These are phyloP conservation scores for Eremobia ochroleuca DNA, from an alignment of 2,888 invertebrate species.

Conservation along the genomic window DNA sequence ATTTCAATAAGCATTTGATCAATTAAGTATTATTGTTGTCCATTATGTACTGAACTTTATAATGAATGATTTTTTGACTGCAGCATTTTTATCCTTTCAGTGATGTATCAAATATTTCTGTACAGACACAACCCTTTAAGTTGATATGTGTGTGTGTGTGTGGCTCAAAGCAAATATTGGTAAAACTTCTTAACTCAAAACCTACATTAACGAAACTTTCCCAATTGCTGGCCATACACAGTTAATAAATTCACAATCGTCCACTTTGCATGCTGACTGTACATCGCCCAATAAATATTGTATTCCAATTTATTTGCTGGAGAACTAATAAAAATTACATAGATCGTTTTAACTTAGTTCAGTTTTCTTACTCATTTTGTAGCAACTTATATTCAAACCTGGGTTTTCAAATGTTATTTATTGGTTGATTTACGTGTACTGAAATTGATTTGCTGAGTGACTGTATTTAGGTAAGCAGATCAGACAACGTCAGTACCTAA, in stretches of 20 bases:
- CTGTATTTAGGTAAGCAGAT: not conserved
- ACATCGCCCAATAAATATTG: conserved; percentile 63
- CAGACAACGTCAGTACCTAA: not conserved
- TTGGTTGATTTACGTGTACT: not conserved
- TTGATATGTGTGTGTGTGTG: not conserved
- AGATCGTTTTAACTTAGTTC: conserved; percentile 10
- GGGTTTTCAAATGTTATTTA: conserved; percentile 2
- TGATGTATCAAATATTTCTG: not conserved
- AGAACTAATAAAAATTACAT: conserved; percentile 44
- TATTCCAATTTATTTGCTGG: conserved; percentile 59
- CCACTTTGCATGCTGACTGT: conserved; percentile 55
- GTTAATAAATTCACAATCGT: conserved; percentile 61
- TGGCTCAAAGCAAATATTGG: not conserved
- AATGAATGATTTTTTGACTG: not conserved
- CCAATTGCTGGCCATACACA: conserved; percentile 42
- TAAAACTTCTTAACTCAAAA: not conserved
- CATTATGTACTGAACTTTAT: not conserved
- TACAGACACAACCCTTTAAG: not conserved
- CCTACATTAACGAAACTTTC: not conserved
- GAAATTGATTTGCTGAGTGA: conserved; percentile 14
- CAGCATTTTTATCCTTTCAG: not conserved
- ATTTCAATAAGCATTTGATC: not conserved
- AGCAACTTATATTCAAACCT: conserved; percentile 32
- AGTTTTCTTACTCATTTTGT: conserved; percentile 24
- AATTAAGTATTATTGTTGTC: not conserved